Conservation (phyloP, 2,888 invertebrate genomes). For the Neoaliturus tenellus region DNA sequence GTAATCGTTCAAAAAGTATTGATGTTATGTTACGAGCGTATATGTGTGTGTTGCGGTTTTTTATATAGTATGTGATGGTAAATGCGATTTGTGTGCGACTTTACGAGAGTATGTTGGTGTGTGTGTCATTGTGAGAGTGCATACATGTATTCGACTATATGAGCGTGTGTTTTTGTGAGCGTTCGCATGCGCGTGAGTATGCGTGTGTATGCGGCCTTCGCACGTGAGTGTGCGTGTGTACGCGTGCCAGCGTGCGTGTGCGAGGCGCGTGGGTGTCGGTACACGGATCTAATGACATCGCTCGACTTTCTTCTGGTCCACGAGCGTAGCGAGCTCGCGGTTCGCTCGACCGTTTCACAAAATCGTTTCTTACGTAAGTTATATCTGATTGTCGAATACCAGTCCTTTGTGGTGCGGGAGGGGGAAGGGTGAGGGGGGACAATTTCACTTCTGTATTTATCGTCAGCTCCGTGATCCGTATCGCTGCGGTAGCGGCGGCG, state of each 20-base stretch:
- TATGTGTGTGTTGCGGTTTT: too few species aligned
- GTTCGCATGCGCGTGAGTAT: neutral
- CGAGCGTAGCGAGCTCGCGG: neutral
- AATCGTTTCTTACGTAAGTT: conserved; percentile 49
- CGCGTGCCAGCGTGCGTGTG: neutral
- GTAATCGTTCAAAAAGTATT: too few species aligned
- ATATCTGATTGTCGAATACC: conserved; percentile 49
- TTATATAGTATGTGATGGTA: too few species aligned
- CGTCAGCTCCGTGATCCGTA: conserved; percentile 27
- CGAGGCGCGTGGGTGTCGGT: conserved; percentile 2
- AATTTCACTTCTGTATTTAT: conserved; percentile 51
- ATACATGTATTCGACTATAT: too few species aligned
- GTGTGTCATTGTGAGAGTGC: neutral
- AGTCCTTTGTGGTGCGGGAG: conserved; percentile 41
- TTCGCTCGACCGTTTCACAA: conserved; percentile 40
- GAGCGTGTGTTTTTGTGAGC: too few species aligned
- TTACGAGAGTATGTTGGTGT: too few species aligned
- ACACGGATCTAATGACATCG: conserved; percentile 17
- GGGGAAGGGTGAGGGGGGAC: too few species aligned
- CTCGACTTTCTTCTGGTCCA: conserved; percentile 33
- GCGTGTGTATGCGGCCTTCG: conserved; percentile 6
- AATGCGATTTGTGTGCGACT: too few species aligned
- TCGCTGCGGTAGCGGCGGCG: neutral
- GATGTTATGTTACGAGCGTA: too few species aligned
- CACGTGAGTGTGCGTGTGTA: too few species aligned